These are phyloP conservation scores for Oscheius sp. DNA, from an alignment of 2,888 invertebrate species.

Conservation along the genomic window DNA sequence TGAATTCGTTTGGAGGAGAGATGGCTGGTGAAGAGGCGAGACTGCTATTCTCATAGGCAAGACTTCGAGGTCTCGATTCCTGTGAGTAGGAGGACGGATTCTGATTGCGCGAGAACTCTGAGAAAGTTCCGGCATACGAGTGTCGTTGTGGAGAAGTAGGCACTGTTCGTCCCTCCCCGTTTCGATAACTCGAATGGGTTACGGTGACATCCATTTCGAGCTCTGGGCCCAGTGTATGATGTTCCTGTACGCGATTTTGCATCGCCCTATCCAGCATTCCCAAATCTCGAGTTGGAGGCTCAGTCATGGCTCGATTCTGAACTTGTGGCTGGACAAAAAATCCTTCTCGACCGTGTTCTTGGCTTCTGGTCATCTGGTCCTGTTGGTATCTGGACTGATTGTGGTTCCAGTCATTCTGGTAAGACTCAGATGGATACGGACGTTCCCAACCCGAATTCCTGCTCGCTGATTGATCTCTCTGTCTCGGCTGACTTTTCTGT, in stretches of 20 bases:
- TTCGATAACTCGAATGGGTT: conserved; percentile 20
- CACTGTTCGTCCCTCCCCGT: conserved; percentile 3
- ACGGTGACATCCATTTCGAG: conserved; percentile 31
- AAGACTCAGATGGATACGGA: too few relatives aligned
- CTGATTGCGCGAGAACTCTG: conserved; percentile 9
- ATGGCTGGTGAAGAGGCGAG: conserved; percentile 15
- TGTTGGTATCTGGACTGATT: background rate
- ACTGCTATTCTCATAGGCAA: background rate
- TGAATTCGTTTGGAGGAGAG: background rate
- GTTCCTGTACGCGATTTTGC: conserved; percentile 9
- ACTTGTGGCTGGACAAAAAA: conserved; percentile 16
- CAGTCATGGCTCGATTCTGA: conserved; percentile 18
- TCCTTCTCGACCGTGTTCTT: conserved; percentile 6
- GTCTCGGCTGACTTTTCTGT: background rate
- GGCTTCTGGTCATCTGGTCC: conserved; percentile 9
- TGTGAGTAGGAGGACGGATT: background rate
- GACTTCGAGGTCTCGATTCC: background rate
- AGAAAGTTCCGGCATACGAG: conserved; percentile 32
- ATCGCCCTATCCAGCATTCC: conserved; percentile 6
- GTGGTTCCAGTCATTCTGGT: too few relatives aligned
- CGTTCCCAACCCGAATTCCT: background rate
- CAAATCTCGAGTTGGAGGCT: conserved; percentile 1
- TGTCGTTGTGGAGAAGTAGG: conserved; percentile 18
- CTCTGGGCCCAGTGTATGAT: conserved; percentile 8
- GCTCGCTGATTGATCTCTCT: background rate